Base-by-base conservation (phyloP, 1,140 invertebrate species). In the Neodiprion lecontei region DNA sequence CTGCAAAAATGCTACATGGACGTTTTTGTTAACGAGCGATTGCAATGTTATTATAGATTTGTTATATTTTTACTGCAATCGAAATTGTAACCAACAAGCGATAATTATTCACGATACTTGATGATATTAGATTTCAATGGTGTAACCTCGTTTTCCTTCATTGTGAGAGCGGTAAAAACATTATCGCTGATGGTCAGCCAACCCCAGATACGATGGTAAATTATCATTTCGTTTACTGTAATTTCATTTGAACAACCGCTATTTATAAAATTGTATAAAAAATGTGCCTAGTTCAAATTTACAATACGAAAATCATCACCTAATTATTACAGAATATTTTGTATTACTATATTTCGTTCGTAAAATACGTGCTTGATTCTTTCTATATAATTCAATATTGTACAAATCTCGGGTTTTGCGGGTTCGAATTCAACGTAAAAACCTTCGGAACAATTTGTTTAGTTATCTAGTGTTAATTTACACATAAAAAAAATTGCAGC, bases 251-350 rank as follows among this genome's bases (percentile, higher is more conserved):
- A 11, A 61, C n/a, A 61, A 61, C 7, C 11, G 53, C 53, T 8
- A 61, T 61, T 61, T 61, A 61, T 61, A 12, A 61, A 61, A 14
- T 61, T 61, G 53, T 14, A 17, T 61, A 61, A 17, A 61, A 61
- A 61, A 61, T 61, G 53, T 61, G 53, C 53, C 53, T 61, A 61
- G n/a, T 61, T 61, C 53, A 61, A 61, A 61, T 61, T 61, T 14
- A 61, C 5, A 61, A 61, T 61, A 61, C n/a, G 11, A 12, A 61
- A 61, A 17, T 17, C 53, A 61, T 61, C 53, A 61, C 3, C 8
- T 17, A 40, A 40, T 40, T 5, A 40, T 40, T 40, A 40, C 28
- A 61, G 17, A 21, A 21, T 61, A 14, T 61, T 61, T 61, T 61
- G 11, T 61, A 61, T 9, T 61, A 5, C 53, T 14, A 61, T 61